Base-by-base conservation (phyloP, 2,888 invertebrate species). In the Dione juno region DNA sequence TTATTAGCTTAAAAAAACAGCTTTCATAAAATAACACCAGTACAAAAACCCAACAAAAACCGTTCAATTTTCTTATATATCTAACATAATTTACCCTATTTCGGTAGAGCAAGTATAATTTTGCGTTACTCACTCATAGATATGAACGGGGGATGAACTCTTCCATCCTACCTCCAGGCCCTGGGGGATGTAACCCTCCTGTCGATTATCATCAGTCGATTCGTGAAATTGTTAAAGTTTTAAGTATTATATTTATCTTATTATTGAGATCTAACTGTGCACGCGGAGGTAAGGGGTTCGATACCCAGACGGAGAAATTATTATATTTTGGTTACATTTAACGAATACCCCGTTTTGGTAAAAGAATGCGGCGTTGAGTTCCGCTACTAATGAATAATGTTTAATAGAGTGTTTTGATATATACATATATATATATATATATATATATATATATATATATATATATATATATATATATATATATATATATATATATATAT, bases 121-220 rank as follows among this genome's bases (percentile, higher is more conserved):
- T 35, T 54, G 11, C 54, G n/a, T 54, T 37, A 54, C n/a, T 54
- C 54, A 35, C 35, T 37, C 35, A 37, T 21, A 37, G n/a, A 14
- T 53, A 28, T 2, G 28, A 28, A 21, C 37, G 37, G 54, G 54
- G 54, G 54, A 54, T 54, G 37, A 54, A 54, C 35, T 54, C 54
- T 37, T 37, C 53, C 19, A 13, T 54, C 28, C 28, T 28, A 2
- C 28, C 28, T 28, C 5, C 5, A 5, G 28, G 28, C 28, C 28
- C 11, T n/a, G 8, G 35, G 35, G 54, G 54, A 14, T 35, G 54
- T 35, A 54, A 54, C 54, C 54, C 54, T 54, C n/a, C 54, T 54
- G n/a, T n/a, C n/a, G n/a, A n/a, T n/a, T n/a, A 54, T 37, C n/a
- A 10, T 54, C 28, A n/a, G 54, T n/a, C 54, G 37, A 54, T 54